These are phyloP conservation scores for Coelopa frigida DNA, from an alignment of 1,140 invertebrate species.

Conservation along the genomic window DNA sequence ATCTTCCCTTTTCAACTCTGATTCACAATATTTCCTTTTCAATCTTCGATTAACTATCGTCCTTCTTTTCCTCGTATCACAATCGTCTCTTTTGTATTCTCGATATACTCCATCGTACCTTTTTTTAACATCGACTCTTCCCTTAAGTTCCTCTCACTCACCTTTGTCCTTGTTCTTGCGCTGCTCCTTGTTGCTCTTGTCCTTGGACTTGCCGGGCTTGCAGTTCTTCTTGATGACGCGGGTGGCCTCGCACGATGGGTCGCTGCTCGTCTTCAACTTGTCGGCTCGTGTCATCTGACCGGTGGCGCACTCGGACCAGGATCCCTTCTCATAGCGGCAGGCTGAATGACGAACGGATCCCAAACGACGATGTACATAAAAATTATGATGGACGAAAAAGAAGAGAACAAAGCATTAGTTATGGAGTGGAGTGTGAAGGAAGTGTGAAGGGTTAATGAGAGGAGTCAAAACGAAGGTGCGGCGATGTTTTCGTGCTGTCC, in stretches of 20 bases:
- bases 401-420: constrained; percentile 2
- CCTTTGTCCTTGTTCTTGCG: constrained; percentile 45
- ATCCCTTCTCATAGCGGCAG: constrained; percentile 74
- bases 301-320: constrained; percentile 72
- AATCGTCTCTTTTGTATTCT: not conserved
- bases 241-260: constrained; percentile 62
- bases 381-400: not conserved
- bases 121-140: not conserved
- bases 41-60: too few relatives aligned
- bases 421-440: not conserved
- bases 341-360: constrained; percentile 28
- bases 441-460: not conserved
- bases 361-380: too few relatives aligned
- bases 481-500: too few relatives aligned
- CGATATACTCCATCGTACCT: not conserved
- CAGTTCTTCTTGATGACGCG: constrained; percentile 65
- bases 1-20: not conserved
- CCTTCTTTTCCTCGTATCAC: not conserved
- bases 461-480: too few relatives aligned
- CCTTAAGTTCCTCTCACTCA: constrained; percentile 9
- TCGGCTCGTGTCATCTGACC: constrained; percentile 61
- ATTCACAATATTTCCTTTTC: not conserved
- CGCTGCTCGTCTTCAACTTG: constrained; percentile 62
- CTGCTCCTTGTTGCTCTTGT: constrained; percentile 42
- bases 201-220: constrained; percentile 50